These are phyloP conservation scores for Tichodroma muraria DNA, from an alignment of 2,113 vertebrate genomes.

Conservation along the genomic window DNA sequence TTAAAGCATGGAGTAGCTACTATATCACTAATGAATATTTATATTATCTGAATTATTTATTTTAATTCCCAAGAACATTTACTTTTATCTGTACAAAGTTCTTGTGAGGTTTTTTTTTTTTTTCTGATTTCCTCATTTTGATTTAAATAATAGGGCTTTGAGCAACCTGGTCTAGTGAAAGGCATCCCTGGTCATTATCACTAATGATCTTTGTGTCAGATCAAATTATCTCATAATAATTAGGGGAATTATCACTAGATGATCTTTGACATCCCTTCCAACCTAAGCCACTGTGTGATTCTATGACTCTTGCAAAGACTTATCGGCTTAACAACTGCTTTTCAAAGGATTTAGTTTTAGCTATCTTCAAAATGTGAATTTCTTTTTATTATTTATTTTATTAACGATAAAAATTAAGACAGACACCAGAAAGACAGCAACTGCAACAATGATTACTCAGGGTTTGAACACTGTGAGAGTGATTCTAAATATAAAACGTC, in stretches of 20 bases:
- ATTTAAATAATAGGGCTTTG: neutral
- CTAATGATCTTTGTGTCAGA: neutral
- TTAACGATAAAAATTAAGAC: no score
- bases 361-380: neutral
- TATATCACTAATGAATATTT: neutral
- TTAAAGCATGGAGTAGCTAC: neutral
- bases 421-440: neutral
- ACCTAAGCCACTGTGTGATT: neutral
- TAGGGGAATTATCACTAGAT: neutral
- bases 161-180: neutral
- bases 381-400: neutral
- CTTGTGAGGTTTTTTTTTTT: neutral
- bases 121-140: neutral
- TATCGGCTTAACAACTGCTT: neutral
- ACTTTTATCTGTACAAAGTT: neutral
- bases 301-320: neutral
- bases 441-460: neutral
- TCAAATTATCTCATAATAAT: no score
- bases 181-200: neutral
- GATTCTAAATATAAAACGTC: constrained; percentile 33
- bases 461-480: neutral
- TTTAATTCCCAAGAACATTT: neutral
- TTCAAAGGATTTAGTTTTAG: neutral
- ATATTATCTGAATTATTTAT: neutral
- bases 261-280: neutral